Evolutionary conservation across 2,797 vertebrate genomes (phyloP).

Genomic region (Malurus splendens): DNA sequence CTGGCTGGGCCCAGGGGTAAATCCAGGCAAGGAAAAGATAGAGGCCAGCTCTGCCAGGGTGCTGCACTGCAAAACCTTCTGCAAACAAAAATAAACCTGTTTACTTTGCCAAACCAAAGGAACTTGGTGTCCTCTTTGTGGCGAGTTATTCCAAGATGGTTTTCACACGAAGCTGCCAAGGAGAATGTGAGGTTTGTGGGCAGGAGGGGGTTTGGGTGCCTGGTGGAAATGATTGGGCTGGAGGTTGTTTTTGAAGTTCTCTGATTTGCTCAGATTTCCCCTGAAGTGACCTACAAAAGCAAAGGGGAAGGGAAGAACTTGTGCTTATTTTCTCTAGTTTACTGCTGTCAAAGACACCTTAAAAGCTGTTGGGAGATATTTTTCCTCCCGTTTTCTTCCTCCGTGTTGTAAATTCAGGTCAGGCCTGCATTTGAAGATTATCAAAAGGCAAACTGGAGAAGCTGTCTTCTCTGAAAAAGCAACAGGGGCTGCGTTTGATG

Average conservation of each 20-base stretch:
- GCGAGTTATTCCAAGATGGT: not conserved
- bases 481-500: not conserved
- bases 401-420: slow-evolving; percentile 12
- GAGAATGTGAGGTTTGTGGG: not conserved
- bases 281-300: slow-evolving; percentile 44
- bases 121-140: not conserved
- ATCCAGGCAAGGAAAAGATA: rapidly evolving
- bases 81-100: not conserved
- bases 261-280: slow-evolving; percentile 4
- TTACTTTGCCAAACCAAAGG: not conserved
- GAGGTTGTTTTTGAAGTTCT: not conserved
- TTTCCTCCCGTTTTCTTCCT: not conserved
- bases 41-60: not conserved
- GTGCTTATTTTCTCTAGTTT: slow-evolving; percentile 35
- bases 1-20: not conserved
- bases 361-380: not conserved
- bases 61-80: rapidly evolving
- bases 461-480: not conserved
- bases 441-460: slow-evolving; percentile 37
- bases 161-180: not conserved
- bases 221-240: not conserved
- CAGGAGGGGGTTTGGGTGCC: not conserved
- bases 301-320: not conserved
- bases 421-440: slow-evolving; percentile 7
- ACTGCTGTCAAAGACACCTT: slow-evolving; percentile 33